A percentile compares a stretch with the other conserved stretches of the same genome.
Conservation (phyloP, 2,113 vertebrate species). For the Vulpes ferrilata region DNA sequence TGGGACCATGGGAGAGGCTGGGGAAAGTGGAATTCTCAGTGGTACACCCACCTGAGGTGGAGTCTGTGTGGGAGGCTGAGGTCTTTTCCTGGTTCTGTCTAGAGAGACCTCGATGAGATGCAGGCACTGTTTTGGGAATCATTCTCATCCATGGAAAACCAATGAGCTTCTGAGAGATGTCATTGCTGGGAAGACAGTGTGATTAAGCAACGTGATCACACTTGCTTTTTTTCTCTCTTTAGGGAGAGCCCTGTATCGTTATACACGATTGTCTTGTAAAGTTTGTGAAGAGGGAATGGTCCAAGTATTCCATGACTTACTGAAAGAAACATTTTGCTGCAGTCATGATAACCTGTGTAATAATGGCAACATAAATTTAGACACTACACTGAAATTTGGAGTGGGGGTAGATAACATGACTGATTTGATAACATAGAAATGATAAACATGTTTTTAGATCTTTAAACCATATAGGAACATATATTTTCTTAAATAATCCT, state of each 20-base stretch:
- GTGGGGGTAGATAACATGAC: background rate
- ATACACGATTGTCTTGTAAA: background rate
- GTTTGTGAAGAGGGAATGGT: background rate
- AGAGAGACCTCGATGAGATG: background rate
- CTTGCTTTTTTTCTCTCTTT: slow-evolving; percentile 46
- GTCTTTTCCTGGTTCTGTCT: background rate
- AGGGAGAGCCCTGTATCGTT: slow-evolving; percentile 19
- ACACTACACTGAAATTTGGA: background rate
- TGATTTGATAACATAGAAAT: background rate
- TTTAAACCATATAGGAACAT: background rate
- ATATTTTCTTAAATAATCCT: background rate
- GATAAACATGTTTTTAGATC: background rate
- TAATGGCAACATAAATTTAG: background rate
- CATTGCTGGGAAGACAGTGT: background rate
- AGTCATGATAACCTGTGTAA: rapidly evolving
- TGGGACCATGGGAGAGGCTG: background rate
- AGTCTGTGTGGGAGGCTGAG: background rate
- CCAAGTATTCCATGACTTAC: slow-evolving; percentile 20
- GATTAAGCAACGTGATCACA: background rate
- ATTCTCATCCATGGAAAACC: background rate
- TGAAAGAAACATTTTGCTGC: slow-evolving; percentile 65
- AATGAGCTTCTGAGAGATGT: background rate
- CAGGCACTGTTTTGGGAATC: background rate
- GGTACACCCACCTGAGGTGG: background rate
- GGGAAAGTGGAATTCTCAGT: background rate